A percentile compares a stretch with the other conserved stretches of the same genome.
These are phyloP conservation scores for Opisthograptis luteolata DNA, from an alignment of 2,888 invertebrate species.

Conservation along the genomic window DNA sequence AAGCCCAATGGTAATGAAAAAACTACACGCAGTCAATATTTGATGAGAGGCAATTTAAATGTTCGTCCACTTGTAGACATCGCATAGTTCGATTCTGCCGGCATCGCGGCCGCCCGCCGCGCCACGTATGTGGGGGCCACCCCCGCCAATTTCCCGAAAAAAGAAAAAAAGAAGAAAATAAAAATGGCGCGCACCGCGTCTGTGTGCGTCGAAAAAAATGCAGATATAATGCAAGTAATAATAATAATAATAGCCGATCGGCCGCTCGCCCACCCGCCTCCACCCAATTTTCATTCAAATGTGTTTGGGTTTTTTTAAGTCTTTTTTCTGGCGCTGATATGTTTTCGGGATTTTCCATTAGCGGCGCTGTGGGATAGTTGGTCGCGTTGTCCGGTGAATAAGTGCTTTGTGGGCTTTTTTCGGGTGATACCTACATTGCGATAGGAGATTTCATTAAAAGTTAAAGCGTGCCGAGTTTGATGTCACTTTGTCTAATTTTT, in stretches of 20 bases:
- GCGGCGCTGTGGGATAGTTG: slow-evolving; percentile 70
- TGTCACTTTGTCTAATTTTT: background rate
- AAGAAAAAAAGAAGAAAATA: slow-evolving; percentile 75
- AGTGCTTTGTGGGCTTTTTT: slow-evolving; percentile 58
- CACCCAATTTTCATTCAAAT: slow-evolving; percentile 83
- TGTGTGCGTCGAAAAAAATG: slow-evolving; percentile 81
- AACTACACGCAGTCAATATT: slow-evolving; percentile 83
- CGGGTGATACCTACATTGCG: slow-evolving; percentile 42
- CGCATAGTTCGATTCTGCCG: slow-evolving; percentile 74
- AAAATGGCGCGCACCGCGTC: slow-evolving; percentile 72
- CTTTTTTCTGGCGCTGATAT: slow-evolving; percentile 72
- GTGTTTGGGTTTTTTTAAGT: slow-evolving; percentile 74
- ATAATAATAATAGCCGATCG: slow-evolving; percentile 83
- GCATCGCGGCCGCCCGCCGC: slow-evolving; percentile 33
- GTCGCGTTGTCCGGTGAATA: slow-evolving; percentile 59
- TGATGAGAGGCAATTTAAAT: slow-evolving; percentile 84
- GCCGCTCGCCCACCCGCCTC: slow-evolving; percentile 66
- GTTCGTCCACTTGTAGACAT: slow-evolving; percentile 84
- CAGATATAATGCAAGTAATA: slow-evolving; percentile 84
- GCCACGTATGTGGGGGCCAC: slow-evolving; percentile 60
- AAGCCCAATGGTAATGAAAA: slow-evolving; percentile 79
- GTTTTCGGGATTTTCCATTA: slow-evolving; percentile 82
- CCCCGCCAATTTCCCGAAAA: slow-evolving; percentile 75
- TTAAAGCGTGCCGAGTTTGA: slow-evolving; percentile 40
- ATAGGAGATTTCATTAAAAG: slow-evolving; percentile 61